These are phyloP conservation scores for Papilio helenus DNA, from an alignment of 1,140 invertebrate genomes.

Conservation along the genomic window DNA sequence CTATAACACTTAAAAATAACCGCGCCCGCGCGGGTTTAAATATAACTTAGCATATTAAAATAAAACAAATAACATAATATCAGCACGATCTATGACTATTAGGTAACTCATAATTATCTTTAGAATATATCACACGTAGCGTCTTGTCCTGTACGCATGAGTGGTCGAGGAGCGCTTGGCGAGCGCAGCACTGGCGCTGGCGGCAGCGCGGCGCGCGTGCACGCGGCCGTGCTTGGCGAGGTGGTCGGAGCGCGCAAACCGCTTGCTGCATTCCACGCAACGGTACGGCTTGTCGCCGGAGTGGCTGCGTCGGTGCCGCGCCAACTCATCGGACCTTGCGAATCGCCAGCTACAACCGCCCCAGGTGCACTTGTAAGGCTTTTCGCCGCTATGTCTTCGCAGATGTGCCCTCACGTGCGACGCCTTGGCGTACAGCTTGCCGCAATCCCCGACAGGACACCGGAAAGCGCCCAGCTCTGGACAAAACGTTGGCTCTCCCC, in stretches of 20 bases:
- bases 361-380: slow-evolving; percentile 98
- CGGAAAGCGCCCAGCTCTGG: slow-evolving; percentile 80
- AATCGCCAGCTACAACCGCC: slow-evolving; percentile 98
- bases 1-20: slow-evolving; percentile 22
- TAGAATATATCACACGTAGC: slow-evolving; percentile 45
- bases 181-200: slow-evolving; percentile 57
- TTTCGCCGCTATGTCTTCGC: slow-evolving; percentile 95
- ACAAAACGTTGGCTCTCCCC: slow-evolving; percentile 71
- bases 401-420: slow-evolving; percentile 97
- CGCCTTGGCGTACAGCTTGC: slow-evolving; percentile 94
- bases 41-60: not conserved
- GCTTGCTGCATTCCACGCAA: slow-evolving; percentile 92
- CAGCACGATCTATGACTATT: not conserved
- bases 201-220: slow-evolving; percentile 83
- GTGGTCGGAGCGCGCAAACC: slow-evolving; percentile 95
- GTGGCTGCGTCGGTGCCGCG: slow-evolving; percentile 91
- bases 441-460: slow-evolving; percentile 85
- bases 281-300: slow-evolving; percentile 92
- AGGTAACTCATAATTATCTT: not conserved
- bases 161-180: slow-evolving; percentile 50
- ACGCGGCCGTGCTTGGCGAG: slow-evolving; percentile 95
- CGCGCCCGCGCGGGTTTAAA: not conserved
- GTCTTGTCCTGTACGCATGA: slow-evolving; percentile 46
- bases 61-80: not conserved
- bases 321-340: slow-evolving; percentile 96